Evolutionary conservation across 1,140 invertebrate genomes (phyloP).

Genomic region (Sycophaga agraensis): DNA sequence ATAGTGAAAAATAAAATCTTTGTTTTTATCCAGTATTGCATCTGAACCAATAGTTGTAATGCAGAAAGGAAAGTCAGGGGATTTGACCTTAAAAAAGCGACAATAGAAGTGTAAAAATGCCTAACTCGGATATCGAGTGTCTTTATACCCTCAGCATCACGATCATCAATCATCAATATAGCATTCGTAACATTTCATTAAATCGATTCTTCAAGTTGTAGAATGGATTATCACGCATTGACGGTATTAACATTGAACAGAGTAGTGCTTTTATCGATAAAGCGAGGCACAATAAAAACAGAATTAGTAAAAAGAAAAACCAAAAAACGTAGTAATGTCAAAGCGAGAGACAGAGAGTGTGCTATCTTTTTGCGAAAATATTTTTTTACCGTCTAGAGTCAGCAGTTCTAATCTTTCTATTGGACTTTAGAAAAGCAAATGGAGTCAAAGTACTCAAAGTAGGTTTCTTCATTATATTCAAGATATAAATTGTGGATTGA

Average conservation of each 20-base stretch:
- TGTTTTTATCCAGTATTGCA: not conserved
- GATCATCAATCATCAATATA: conserved; percentile 7
- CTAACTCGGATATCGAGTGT: conserved; percentile 21
- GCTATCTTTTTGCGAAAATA: conserved; percentile 41
- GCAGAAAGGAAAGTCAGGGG: conserved; percentile 18
- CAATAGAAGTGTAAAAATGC: conserved; percentile 29
- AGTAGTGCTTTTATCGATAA: conserved; percentile 6
- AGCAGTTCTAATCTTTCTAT: conserved; percentile 21
- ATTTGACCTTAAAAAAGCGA: conserved; percentile 24
- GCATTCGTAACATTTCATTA: not conserved
- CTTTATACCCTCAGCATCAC: conserved; percentile 7
- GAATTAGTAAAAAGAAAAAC: not conserved
- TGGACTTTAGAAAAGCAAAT: conserved; percentile 9
- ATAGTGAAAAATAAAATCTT: too few species aligned
- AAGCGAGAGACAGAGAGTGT: conserved; percentile 22
- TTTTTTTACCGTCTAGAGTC: conserved; percentile 52
- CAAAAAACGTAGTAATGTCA: conserved; percentile 7
- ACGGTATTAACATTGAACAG: not conserved
- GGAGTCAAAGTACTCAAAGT: conserved; percentile 1
- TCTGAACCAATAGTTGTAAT: conserved; percentile 23
- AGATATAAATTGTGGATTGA: too few species aligned
- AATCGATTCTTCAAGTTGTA: not conserved
- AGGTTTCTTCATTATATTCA: not conserved
- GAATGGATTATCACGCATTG: too few species aligned
- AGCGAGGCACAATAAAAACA: conserved; percentile 7